Evolutionary conservation across 1,140 invertebrate genomes (phyloP).

Genomic region (Drosophila grimshawi): DNA sequence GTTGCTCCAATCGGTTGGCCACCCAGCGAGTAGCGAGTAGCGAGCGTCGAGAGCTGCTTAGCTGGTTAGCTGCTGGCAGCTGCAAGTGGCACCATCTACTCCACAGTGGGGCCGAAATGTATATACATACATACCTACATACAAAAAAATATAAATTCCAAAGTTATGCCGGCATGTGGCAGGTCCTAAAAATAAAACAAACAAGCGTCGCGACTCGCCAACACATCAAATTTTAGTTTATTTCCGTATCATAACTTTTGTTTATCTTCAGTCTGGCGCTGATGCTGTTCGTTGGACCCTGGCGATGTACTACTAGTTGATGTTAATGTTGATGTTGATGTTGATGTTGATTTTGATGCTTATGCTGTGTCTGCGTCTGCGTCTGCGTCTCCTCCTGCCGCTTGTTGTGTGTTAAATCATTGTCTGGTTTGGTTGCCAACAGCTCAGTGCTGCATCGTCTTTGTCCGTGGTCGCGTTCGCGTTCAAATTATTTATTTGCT

Average conservation of each 20-base stretch:
- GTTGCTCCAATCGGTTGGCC: not conserved
- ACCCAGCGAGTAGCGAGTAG: not conserved
- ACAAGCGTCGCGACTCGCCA: slow-evolving; percentile 43
- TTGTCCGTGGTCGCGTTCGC: slow-evolving; percentile 54
- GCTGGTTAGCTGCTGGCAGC: too few species aligned
- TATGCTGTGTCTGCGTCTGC: slow-evolving; percentile 12
- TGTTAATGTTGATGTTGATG: not conserved
- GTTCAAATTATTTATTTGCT: slow-evolving; percentile 25
- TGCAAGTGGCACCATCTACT: not conserved
- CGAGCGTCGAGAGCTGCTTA: not conserved
- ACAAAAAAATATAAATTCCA: slow-evolving; percentile 28
- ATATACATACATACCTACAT: not conserved
- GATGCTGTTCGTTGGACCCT: slow-evolving; percentile 11
- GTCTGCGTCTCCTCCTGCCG: slow-evolving; percentile 21
- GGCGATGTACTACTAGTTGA: too few species aligned
- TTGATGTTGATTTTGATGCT: slow-evolving; percentile 11
- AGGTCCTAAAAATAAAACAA: slow-evolving; percentile 51
- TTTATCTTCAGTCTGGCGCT: slow-evolving; percentile 62
- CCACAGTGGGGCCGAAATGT: not conserved
- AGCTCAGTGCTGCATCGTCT: slow-evolving; percentile 50
- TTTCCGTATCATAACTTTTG: slow-evolving; percentile 80
- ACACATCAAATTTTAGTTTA: slow-evolving; percentile 76
- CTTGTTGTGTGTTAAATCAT: slow-evolving; percentile 19
- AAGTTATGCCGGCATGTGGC: slow-evolving; percentile 22
- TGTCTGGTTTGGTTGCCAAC: slow-evolving; percentile 12